These are phyloP conservation scores for Panzeria rudis DNA, from an alignment of 2,888 invertebrate species.

Conservation along the genomic window DNA sequence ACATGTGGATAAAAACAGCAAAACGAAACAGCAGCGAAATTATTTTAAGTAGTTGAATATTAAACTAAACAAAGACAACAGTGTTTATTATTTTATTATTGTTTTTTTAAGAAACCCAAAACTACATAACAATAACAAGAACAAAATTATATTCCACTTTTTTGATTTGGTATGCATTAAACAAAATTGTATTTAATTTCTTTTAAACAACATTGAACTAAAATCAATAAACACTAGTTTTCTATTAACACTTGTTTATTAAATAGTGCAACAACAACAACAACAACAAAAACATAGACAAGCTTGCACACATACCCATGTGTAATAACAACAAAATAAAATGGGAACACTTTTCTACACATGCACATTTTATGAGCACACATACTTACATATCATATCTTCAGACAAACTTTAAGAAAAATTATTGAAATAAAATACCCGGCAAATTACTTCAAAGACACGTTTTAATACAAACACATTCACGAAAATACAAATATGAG, in stretches of 20 bases:
- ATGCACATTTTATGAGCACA: conserved; percentile 6
- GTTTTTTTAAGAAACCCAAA: conserved; percentile 35
- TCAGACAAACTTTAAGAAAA: conserved; percentile 41
- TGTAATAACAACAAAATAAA: conserved; percentile 41
- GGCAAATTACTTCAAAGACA: conserved; percentile 68
- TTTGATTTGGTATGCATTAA: conserved; percentile 15
- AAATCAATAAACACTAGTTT: conserved; percentile 69
- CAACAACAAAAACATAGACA: not conserved
- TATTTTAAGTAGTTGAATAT: conserved; percentile 13
- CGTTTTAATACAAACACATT: conserved; percentile 38
- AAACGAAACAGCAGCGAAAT: conserved; percentile 29
- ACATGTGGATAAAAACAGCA: conserved; percentile 10
- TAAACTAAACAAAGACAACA: conserved; percentile 14
- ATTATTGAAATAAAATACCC: conserved; percentile 60
- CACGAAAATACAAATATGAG: conserved; percentile 2
- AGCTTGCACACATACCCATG: not conserved
- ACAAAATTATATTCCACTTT: not conserved
- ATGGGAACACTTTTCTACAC: conserved; percentile 68
- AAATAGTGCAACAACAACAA: conserved; percentile 48
- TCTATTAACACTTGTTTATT: conserved; percentile 70
- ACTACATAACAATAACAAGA: not conserved
- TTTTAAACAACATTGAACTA: conserved; percentile 64
- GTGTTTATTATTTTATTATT: conserved; percentile 5
- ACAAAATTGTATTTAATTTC: conserved; percentile 51
- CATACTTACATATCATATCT: conserved; percentile 5